Percentiles rank a stretch among this genome's conserved stretches.
Conservation (phyloP, 2,113 vertebrate species). For the Melozone crissalis region DNA sequence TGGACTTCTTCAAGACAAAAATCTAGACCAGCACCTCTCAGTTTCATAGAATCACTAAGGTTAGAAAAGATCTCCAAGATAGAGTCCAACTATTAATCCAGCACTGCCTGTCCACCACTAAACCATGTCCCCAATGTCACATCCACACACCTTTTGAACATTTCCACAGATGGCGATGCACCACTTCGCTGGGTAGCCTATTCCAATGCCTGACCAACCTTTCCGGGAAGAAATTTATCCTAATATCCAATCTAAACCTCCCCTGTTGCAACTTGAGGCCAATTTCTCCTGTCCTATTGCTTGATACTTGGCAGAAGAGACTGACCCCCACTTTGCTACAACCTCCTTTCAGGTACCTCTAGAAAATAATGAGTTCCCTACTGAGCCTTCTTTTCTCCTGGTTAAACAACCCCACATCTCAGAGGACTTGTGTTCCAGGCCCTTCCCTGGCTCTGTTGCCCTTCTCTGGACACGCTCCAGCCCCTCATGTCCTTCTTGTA, state of each 20-base stretch:
- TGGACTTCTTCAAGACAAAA: not conserved
- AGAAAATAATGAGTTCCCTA: not conserved
- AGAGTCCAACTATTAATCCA: not conserved
- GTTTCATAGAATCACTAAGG: not conserved
- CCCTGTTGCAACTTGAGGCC: not conserved
- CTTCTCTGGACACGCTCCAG: rapidly evolving
- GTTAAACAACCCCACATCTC: not conserved
- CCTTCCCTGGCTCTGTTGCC: rapidly evolving
- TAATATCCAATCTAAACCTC: not conserved
- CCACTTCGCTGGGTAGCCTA: not conserved
- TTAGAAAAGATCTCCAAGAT: not conserved
- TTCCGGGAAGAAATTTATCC: not conserved
- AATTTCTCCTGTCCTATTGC: not conserved
- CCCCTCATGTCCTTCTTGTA: not conserved
- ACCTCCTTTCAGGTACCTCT: not conserved
- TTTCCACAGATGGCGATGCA: rapidly evolving
- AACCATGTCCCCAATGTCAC: not conserved
- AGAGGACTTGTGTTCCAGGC: not conserved
- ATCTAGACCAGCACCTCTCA: not conserved
- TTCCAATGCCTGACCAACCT: not conserved
- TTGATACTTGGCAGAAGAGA: not conserved
- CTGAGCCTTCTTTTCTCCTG: not conserved
- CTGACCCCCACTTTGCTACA: not conserved
- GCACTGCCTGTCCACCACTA: not conserved
- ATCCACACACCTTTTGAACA: not conserved